Evolutionary conservation across 2,113 vertebrate species (phyloP), one percentile per base, ranked within the genome.

Genomic region (Copsychus sechellarum): DNA sequence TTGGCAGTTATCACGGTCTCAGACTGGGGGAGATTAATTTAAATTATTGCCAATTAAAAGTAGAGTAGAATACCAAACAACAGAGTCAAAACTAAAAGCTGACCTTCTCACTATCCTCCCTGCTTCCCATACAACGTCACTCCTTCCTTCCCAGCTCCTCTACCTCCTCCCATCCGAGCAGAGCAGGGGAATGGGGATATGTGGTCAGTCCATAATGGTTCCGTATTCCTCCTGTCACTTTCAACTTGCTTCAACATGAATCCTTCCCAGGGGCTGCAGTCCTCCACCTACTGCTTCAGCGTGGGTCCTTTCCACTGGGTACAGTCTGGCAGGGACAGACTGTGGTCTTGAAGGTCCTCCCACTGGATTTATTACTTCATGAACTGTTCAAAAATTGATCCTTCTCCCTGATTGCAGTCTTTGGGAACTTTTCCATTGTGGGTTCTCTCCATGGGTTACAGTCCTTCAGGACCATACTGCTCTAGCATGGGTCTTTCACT

Each of bases 101-200:
- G 16, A 78, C 31, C 11, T 65, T 70, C 26, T 28, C 19, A 33
- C 9, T 4, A 11, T 18, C 11, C 8, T 72, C 1, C 4, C 3
- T 66, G 88, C 12, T 73, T 76, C 34, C 12, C 8, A 51, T 38
- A 36, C 7, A n/a, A 43, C 23, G 47, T 82, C n/a, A 40, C 3
- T 67, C 11, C n/a, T 53, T 83, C 11, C 26, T 66, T 81, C n/a
- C 9, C 2, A 3, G 28, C 5, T 45, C 4, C 9, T 86, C 34
- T 74, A 5, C 2, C 6, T 76, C 2, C 5, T 76, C 6, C 4
- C 8, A 22, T 76, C n/a, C 34, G 20, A 80, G 14, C 17, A 17
- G 18, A 5, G 1, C 20, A 51, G 12, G 4, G 7, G 4, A 43
- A 65, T 12, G 8, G 12, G 5, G 4, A 7, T 5, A 38, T 62